Percentiles rank a stretch among this genome's conserved stretches.
Conservation (phyloP, 2,888 invertebrate species). For the Andrena haemorrhoa region DNA sequence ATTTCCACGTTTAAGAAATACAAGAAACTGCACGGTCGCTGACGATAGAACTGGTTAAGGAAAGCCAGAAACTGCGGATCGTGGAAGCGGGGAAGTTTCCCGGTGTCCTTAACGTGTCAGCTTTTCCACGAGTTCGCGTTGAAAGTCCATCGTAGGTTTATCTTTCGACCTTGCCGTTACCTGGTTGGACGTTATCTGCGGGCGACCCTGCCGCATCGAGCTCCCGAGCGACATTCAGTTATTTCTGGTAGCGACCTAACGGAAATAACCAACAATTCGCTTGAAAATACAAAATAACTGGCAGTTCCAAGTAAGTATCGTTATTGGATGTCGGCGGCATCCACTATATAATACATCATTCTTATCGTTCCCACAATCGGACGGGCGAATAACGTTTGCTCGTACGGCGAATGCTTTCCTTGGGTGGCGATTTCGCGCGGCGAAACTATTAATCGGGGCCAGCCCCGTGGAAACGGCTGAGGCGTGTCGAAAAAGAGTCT, state of each 20-base stretch:
- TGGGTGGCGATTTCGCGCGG: not conserved
- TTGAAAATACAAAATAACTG: not conserved
- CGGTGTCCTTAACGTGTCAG: constrained; percentile 21
- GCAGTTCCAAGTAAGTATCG: not conserved
- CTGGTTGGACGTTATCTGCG: constrained; percentile 54
- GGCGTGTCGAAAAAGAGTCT: not conserved
- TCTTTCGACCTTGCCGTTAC: constrained; percentile 39
- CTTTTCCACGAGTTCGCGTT: constrained; percentile 32
- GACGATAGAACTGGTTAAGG: not conserved
- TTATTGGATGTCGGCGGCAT: not conserved
- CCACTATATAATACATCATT: too few relatives aligned
- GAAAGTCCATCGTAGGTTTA: constrained; percentile 46
- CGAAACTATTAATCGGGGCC: not conserved
- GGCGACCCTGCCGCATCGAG: constrained; percentile 17
- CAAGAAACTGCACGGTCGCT: not conserved
- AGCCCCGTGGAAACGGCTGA: not conserved
- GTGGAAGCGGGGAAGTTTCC: not conserved
- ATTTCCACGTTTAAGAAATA: too few relatives aligned
- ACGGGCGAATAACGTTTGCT: too few relatives aligned
- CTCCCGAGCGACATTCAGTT: constrained; percentile 13
- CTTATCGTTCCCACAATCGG: too few relatives aligned
- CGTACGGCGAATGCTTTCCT: too few relatives aligned
- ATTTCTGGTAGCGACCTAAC: not conserved
- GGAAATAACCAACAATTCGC: not conserved
- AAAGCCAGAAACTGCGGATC: not conserved